Evolutionary conservation across 2,888 invertebrate species (phyloP).

Genomic region (Epicampocera succincta): DNA sequence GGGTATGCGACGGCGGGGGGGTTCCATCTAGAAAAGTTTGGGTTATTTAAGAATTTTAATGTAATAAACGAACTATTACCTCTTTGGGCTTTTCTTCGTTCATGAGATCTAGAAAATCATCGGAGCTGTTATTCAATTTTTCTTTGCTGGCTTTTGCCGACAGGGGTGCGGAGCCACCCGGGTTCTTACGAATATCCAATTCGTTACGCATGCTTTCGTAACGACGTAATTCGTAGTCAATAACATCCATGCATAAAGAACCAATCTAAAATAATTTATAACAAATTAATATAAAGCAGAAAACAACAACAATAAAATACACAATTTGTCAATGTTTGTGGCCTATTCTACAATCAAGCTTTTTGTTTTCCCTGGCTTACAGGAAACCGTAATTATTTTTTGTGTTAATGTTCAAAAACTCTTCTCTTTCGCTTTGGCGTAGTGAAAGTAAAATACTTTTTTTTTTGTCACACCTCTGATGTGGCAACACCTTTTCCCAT

Average conservation of each 20-base stretch:
- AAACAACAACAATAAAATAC: neutral
- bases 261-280: slow-evolving; percentile 86
- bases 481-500: too few relatives aligned
- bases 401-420: too few relatives aligned
- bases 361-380: neutral
- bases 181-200: slow-evolving; percentile 83
- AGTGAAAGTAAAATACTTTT: too few relatives aligned
- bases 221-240: slow-evolving; percentile 96
- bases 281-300: neutral
- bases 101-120: slow-evolving; percentile 81
- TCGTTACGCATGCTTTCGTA: slow-evolving; percentile 96
- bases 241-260: slow-evolving; percentile 97
- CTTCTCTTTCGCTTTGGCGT: too few relatives aligned
- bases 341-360: too few relatives aligned
- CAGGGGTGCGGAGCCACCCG: slow-evolving; percentile 74
- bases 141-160: slow-evolving; percentile 80
- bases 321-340: neutral
- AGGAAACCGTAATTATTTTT: too few relatives aligned
- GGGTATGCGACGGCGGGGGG: slow-evolving; percentile 87
- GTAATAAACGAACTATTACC: slow-evolving; percentile 69
- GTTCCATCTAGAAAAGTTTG: slow-evolving; percentile 82
- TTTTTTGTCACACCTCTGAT: too few relatives aligned
- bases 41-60: neutral
- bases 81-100: slow-evolving; percentile 82
- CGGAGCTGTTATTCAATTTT: slow-evolving; percentile 79